phyloP scores from a whole-genome alignment of 2,888 invertebrate species.

The Spialia ferax region DNA sequence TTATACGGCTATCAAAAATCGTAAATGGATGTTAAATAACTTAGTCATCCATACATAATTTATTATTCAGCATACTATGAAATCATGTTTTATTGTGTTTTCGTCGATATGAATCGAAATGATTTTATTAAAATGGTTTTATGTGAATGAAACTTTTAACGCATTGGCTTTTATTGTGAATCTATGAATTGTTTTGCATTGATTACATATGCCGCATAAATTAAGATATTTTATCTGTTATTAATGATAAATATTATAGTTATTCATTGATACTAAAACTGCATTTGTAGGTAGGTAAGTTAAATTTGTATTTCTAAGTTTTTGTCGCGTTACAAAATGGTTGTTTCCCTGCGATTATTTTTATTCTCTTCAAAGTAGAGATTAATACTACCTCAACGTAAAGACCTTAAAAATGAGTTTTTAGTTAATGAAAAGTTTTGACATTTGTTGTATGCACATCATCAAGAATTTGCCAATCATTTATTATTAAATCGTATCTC shows the following conservation, averaged over 20 bases:
- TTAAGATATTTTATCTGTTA: not conserved
- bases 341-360: too few species aligned
- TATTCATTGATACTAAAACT: too few species aligned
- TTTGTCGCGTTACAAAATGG: too few species aligned
- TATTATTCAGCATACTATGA: not conserved
- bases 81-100: not conserved
- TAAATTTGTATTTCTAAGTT: too few species aligned
- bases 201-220: not conserved
- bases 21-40: slow-evolving; percentile 11
- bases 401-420: too few species aligned
- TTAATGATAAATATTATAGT: not conserved
- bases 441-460: too few species aligned
- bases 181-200: slow-evolving; percentile 21
- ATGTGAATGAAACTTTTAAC: slow-evolving; percentile 8
- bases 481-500: too few species aligned
- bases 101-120: slow-evolving; percentile 8
- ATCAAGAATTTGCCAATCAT: too few species aligned
- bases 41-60: slow-evolving; percentile 14
- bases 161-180: not conserved
- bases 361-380: too few species aligned
- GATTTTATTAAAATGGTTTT: slow-evolving; percentile 18
- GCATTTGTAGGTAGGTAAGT: too few species aligned
- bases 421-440: too few species aligned
- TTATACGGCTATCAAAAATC: slow-evolving; percentile 19
- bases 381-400: too few species aligned